A percentile compares a stretch with the other conserved stretches of the same genome.
Conservation (phyloP, 2,797 vertebrate species). For the Synanceia verrucosa region DNA sequence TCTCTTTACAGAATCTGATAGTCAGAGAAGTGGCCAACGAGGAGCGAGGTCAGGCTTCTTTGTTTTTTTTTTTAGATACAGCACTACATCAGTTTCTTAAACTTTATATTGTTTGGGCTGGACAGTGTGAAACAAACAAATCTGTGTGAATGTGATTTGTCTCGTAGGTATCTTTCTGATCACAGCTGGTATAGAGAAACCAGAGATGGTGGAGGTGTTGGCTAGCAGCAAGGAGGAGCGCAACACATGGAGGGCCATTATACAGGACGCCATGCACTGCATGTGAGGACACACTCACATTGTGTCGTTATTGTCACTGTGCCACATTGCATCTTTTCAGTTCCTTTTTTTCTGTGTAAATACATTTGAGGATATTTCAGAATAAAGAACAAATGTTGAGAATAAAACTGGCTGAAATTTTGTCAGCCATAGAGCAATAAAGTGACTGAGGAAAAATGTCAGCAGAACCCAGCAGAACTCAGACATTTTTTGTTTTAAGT, state of each 20-base stretch:
- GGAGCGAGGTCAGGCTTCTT: constrained; percentile 81
- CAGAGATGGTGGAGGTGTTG: constrained; percentile 94
- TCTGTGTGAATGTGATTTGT: not conserved
- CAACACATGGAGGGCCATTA: constrained; percentile 89
- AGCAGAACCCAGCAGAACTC: no score
- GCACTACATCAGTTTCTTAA: not conserved
- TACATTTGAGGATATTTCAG: not conserved
- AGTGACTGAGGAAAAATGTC: no score
- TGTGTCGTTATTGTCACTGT: not conserved
- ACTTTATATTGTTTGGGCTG: not conserved
- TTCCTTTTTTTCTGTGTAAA: not conserved
- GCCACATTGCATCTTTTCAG: not conserved
- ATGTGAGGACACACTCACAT: constrained; percentile 78
- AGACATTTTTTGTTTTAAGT: no score
- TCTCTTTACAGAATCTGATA: constrained; percentile 92
- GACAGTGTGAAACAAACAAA: not conserved
- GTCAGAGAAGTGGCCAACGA: constrained; percentile 93
- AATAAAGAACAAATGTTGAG: no score
- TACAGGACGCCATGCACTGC: constrained; percentile 89
- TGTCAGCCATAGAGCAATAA: no score
- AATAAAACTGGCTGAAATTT: not conserved
- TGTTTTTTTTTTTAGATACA: not conserved
- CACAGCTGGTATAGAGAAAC: constrained; percentile 86
- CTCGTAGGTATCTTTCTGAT: constrained; percentile 88
- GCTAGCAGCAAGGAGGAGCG: constrained; percentile 92